Conservation (phyloP, 2,797 vertebrate genomes). For the Spatula clypeata region DNA sequence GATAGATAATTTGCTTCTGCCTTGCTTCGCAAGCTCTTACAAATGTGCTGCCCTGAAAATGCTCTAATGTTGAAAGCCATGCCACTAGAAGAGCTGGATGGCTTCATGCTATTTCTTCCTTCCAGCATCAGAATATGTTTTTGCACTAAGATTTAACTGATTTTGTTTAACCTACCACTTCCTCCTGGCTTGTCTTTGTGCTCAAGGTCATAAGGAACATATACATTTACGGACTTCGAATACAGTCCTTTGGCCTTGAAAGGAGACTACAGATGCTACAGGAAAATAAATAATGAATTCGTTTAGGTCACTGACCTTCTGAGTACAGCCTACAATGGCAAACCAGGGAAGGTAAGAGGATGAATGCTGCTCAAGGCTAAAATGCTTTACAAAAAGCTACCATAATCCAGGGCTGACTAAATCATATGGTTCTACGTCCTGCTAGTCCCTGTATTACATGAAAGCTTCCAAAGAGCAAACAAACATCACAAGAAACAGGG, state of each 20-base stretch:
- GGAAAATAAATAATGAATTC: not conserved
- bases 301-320: not conserved
- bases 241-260: not conserved
- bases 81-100: not conserved
- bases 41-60: not conserved
- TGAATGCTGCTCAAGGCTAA: not conserved
- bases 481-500: not conserved
- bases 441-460: not conserved
- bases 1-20: not conserved
- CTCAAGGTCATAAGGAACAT: not conserved
- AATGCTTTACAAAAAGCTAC: not conserved
- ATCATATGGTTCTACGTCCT: not conserved
- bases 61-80: not conserved
- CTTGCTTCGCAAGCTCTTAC: not conserved
- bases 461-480: constrained; percentile 6
- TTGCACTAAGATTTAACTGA: not conserved
- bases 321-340: not conserved
- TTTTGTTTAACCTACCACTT: not conserved
- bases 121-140: not conserved
- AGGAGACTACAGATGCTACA: not conserved
- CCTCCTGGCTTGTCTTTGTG: not conserved
- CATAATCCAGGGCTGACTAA: not conserved
- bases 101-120: not conserved
- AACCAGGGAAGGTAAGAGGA: not conserved
- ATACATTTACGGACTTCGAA: not conserved